Base-by-base conservation (phyloP, 1,140 invertebrate species). In the Apis laboriosa region DNA sequence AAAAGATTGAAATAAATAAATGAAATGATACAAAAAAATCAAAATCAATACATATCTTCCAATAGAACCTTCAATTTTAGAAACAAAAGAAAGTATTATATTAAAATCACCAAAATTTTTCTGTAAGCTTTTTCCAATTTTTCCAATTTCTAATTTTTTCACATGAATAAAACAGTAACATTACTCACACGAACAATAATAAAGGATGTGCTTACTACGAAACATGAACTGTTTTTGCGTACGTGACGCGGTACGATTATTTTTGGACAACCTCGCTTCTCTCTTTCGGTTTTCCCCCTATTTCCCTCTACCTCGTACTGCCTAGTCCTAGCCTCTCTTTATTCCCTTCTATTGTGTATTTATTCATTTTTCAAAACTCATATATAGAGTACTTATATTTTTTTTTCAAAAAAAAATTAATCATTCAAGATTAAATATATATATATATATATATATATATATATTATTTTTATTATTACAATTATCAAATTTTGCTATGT, bases 211-310 rank as follows among this genome's bases (percentile, higher is more conserved):
- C 11, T 55, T 28, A 17, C 71, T 49, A 61, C 58, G 58, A 61
- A 49, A 49, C 73, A 61, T 49, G 43, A 43, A 51, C 49, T 56
- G 43, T 19, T 55, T 64, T 72, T 28, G 73, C 58, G 58, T 17
- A 34, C 73, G 43, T 61, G 73, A 49, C 43, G n/a, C n/a, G n/a
- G 12, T n/a, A n/a, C 21, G 73, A 75, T 75, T 75, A 75, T 75
- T 75, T 75, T 75, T 21, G 58, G 58, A 61, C 53, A 34, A 21
- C 17, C 53, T 28, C 17, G 9, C 15, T n/a, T 2, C 17, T 19
- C 53, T 49, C 15, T 15, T 13, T 49, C 21, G 2, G 2, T 15
- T 24, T 21, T 15, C 24, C 43, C 19, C 2, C 9, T 19, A 15
- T 19, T 28, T 43, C 55, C n/a, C 13, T 43, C 13, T 11, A 2